These are phyloP conservation scores for Cyprinella venusta DNA, from an alignment of 2,797 vertebrate species.

Conservation along the genomic window DNA sequence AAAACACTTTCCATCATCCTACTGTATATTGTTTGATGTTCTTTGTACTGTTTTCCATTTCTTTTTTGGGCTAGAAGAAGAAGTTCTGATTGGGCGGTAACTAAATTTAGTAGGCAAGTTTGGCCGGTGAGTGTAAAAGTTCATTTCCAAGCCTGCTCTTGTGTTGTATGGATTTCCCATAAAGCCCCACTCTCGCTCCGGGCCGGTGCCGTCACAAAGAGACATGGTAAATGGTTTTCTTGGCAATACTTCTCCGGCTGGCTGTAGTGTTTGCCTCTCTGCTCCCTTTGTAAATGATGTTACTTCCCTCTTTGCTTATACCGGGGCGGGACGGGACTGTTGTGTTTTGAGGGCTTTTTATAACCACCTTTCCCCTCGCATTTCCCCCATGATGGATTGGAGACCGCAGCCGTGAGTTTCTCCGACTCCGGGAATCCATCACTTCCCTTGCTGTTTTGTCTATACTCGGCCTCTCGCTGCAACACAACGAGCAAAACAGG, in stretches of 20 bases:
- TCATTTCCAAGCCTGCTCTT: not conserved
- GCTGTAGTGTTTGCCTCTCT: constrained; percentile 22
- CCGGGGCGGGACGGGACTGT: constrained; percentile 29
- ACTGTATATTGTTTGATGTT: too few relatives aligned
- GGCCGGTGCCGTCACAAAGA: constrained; percentile 38
- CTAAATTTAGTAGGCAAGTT: too few relatives aligned
- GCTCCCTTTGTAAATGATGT: constrained; percentile 48
- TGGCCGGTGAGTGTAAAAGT: too few relatives aligned
- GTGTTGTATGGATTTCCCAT: constrained; percentile 50
- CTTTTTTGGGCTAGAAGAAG: too few relatives aligned
- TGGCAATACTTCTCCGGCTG: constrained; percentile 34
- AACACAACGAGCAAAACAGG: not conserved
- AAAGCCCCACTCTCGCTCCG: constrained; percentile 37
- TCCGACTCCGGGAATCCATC: constrained; percentile 17
- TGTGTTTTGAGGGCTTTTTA: constrained; percentile 51
- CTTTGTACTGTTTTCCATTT: too few relatives aligned
- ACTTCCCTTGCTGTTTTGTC: not conserved
- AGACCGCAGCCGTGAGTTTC: constrained; percentile 12
- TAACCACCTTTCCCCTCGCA: constrained; percentile 40
- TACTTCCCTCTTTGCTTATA: constrained; percentile 43
- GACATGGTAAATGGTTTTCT: constrained; percentile 47
- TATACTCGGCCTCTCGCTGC: not conserved
- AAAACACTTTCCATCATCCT: too few relatives aligned
- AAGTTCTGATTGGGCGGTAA: too few relatives aligned
- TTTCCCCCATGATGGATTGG: constrained; percentile 47